Percentiles rank a stretch among this genome's conserved stretches.
Conservation (phyloP, 1,140 invertebrate species). For the Acromyrmex heyeri region DNA sequence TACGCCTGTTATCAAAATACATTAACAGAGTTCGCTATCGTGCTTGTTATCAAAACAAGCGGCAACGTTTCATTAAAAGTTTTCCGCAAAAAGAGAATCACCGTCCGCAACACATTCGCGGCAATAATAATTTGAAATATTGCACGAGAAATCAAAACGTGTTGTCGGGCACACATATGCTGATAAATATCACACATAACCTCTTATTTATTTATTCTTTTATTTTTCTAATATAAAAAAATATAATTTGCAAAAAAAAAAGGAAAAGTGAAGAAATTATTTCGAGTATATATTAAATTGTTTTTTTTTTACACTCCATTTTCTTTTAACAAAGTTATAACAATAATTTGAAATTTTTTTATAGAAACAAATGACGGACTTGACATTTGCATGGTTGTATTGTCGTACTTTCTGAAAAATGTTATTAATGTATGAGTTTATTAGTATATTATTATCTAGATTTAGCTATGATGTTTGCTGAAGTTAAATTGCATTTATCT, state of each 20-base stretch:
- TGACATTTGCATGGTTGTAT: not conserved
- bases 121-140: conserved; percentile 35
- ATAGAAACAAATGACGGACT: not conserved
- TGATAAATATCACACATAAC: not conserved
- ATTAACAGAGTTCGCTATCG: conserved; percentile 54
- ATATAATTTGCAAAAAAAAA: not conserved
- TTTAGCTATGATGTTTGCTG: not conserved
- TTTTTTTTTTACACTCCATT: not conserved
- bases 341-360: not conserved
- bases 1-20: conserved; percentile 61
- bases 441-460: conserved; percentile 12
- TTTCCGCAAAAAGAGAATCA: conserved; percentile 55
- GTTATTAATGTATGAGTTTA: conserved; percentile 14
- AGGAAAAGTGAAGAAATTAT: not conserved
- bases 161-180: not conserved
- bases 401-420: not conserved
- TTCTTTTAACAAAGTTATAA: not conserved
- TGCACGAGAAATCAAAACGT: conserved; percentile 8
- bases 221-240: not conserved
- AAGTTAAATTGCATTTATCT: conserved; percentile 35
- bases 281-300: conserved; percentile 5
- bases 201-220: conserved; percentile 10
- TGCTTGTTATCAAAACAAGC: conserved; percentile 58
- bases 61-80: conserved; percentile 61
- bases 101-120: conserved; percentile 33